Percentiles rank a stretch among this genome's conserved stretches.
phyloP scores from a whole-genome alignment of 2,113 vertebrate species.

The Petromus typicus region DNA sequence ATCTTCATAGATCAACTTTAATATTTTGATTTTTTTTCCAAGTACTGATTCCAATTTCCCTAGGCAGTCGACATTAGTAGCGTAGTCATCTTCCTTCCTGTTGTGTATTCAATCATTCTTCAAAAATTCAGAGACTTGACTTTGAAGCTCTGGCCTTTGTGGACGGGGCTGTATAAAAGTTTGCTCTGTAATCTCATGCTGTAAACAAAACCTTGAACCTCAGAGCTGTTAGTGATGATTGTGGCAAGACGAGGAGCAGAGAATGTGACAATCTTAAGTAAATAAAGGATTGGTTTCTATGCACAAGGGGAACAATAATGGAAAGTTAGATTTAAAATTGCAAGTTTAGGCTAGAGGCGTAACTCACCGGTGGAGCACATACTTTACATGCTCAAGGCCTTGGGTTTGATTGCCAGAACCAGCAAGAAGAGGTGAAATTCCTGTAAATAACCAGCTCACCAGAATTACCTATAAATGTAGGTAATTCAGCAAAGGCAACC shows the following conservation, averaged over 20 bases:
- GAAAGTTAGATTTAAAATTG: not conserved
- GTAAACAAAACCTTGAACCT: not conserved
- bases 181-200: not conserved
- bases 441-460: not conserved
- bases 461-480: not conserved
- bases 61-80: not conserved
- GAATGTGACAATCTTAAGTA: not conserved
- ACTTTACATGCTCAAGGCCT: not conserved
- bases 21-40: not conserved
- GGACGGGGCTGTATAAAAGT: too few species aligned
- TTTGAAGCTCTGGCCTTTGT: not conserved
- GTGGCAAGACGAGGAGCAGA: not conserved
- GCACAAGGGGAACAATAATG: not conserved
- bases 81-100: not conserved
- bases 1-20: not conserved
- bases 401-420: not conserved
- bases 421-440: not conserved
- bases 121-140: not conserved
- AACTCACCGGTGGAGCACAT: not conserved
- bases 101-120: not conserved
- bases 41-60: not conserved
- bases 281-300: not conserved
- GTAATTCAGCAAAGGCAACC: not conserved
- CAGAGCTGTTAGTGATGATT: not conserved
- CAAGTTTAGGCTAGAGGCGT: not conserved